A percentile compares a stretch with the other conserved stretches of the same genome.
phyloP scores from a whole-genome alignment of 2,888 invertebrate genomes.

The Parascotia fuliginaria region DNA sequence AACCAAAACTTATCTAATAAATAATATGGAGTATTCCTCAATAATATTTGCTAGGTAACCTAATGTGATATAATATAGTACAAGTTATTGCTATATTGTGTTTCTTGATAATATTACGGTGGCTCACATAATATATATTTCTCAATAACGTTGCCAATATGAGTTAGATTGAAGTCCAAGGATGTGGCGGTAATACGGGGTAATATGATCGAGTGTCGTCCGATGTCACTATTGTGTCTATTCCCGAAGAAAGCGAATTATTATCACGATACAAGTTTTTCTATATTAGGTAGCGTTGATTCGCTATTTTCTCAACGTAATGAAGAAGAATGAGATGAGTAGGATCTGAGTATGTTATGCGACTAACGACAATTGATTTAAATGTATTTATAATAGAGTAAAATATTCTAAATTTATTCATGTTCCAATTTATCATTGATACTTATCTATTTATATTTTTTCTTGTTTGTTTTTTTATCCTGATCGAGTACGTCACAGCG shows the following conservation, averaged over 20 bases:
- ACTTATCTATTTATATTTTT: not conserved
- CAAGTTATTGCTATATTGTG: too few relatives aligned
- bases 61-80: too few relatives aligned
- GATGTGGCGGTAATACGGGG: constrained; percentile 26
- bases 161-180: constrained; percentile 7
- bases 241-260: constrained; percentile 31
- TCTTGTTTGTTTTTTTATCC: not conserved
- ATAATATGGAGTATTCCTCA: too few relatives aligned
- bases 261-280: constrained; percentile 20
- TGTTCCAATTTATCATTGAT: constrained; percentile 31
- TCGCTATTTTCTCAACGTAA: constrained; percentile 15
- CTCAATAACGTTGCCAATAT: constrained; percentile 9
- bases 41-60: too few relatives aligned
- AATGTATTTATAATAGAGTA: constrained; percentile 45
- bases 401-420: constrained; percentile 55
- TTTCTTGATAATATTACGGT: not conserved
- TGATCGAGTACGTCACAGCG: not conserved
- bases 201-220: constrained; percentile 36
- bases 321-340: constrained; percentile 16
- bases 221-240: constrained; percentile 24
- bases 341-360: constrained; percentile 20
- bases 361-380: constrained; percentile 33
- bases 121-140: constrained; percentile 12
- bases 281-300: constrained; percentile 7
- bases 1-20: too few relatives aligned